Evolutionary conservation across 2,113 vertebrate species (phyloP), one percentile per base, ranked within the genome.

Genomic region (Dryoscopus gambensis): DNA sequence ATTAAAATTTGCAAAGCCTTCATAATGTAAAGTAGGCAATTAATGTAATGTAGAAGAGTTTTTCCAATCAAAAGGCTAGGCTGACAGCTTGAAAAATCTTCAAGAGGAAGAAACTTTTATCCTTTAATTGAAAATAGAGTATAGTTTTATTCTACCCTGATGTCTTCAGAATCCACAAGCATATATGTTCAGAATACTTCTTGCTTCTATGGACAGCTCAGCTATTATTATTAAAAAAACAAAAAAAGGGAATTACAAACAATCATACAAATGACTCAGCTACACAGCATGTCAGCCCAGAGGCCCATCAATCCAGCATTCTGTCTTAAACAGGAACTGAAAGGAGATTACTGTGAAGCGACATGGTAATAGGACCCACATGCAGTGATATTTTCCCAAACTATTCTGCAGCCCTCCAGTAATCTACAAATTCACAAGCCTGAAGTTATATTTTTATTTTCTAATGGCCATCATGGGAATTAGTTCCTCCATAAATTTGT

Each of bases 391-490:
- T 84, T 93, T 91, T 82, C 60, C n/a, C 37, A 59, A 62, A 47
- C 13, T 91, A 20, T 60, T 93, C n/a, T 84, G 64, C 21, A 69
- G 71, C 37, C 69, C 81, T 89, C 44, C 74, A 89, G 74, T 70
- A 82, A 82, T 85, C 57, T 79, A 24, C 20, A 87, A 59, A 91
- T 81, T 91, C 69, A 53, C 1, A 2, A 60, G 39, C 39, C 84
- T 91, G 69, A 68, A 89, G 73, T 42, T 37, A 35, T 44, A 49
- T 70, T 87, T 94, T 93, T 67, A 44, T 46, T 89, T 96, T 87
- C 89, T 91, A 94, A 90, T 87, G 62, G 40, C 16, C n/a, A 79
- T 23, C 70, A 56, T 68, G 65, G 53, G 62, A 96, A 75, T 85
- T 68, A 63, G 52, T 87, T 59, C 44, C 24, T 40, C 15, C 10